Evolutionary conservation across 2,113 vertebrate species (phyloP).

Genomic region (Desmodus rotundus): DNA sequence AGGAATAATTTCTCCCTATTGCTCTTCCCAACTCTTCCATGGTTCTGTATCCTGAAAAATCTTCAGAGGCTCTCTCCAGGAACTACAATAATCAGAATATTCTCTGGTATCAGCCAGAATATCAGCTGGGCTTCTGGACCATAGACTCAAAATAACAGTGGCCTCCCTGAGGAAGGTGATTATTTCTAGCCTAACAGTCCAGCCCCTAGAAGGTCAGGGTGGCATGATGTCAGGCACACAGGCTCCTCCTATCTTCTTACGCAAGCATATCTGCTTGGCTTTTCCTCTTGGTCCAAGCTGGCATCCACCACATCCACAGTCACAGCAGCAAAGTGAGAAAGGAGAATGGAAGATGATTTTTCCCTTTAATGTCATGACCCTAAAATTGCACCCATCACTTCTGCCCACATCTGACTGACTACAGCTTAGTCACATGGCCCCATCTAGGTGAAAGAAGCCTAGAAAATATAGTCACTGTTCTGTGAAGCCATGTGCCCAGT

Average conservation of each 20-base stretch:
- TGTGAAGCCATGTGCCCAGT: background rate
- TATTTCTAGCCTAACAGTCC: background rate
- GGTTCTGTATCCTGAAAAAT: background rate
- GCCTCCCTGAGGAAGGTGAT: background rate
- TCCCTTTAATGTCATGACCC: background rate
- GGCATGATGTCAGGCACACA: background rate
- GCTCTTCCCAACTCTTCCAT: background rate
- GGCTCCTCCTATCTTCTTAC: background rate
- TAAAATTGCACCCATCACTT: background rate
- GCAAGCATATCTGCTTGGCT: background rate
- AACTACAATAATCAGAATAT: background rate
- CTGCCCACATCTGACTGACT: background rate
- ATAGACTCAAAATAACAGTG: background rate
- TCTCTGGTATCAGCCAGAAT: background rate
- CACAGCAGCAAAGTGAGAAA: background rate
- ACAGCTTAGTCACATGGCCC: background rate
- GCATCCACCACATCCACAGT: background rate
- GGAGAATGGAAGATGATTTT: background rate
- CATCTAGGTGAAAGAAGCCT: background rate
- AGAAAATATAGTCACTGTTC: background rate
- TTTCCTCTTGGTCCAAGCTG: background rate
- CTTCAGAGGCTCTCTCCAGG: background rate
- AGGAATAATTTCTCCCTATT: background rate
- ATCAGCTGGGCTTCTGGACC: background rate
- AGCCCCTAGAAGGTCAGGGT: background rate